Percentiles rank a stretch among this genome's conserved stretches.
phyloP scores from a whole-genome alignment of 2,797 vertebrate genomes.

The Urosaurus nigricauda region DNA sequence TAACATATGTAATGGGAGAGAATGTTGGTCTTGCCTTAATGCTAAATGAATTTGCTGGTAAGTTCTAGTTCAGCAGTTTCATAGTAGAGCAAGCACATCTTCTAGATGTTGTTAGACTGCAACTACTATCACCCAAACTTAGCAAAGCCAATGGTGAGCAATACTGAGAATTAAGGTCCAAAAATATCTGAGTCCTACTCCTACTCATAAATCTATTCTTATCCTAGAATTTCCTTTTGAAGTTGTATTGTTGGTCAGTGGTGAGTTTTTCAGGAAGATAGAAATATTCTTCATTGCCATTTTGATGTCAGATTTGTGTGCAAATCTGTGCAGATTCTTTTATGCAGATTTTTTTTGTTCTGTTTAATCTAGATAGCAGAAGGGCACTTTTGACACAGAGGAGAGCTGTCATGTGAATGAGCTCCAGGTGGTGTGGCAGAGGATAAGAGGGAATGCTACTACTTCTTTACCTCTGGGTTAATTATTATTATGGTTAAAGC shows the following conservation, averaged over 20 bases:
- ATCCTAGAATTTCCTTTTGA: neutral
- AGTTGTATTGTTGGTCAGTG: neutral
- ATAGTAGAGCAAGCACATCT: neutral
- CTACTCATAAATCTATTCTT: no score
- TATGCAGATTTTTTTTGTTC: neutral
- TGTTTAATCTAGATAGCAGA: neutral
- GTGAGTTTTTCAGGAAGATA: neutral
- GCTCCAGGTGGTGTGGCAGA: neutral
- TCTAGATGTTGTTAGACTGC: no score
- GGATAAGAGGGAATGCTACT: no score
- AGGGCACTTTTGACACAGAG: neutral
- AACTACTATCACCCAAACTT: no score
- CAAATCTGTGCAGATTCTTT: neutral
- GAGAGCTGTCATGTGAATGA: neutral
- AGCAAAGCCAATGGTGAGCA: no score
- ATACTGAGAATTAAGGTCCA: no score
- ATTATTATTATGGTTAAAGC: neutral
- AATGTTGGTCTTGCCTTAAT: neutral
- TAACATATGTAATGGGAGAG: neutral
- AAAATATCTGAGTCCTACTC: no score
- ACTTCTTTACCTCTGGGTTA: neutral
- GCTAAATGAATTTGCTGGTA: neutral
- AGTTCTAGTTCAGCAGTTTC: neutral
- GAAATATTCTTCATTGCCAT: neutral
- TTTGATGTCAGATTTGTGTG: neutral